Evolutionary conservation across 1,140 invertebrate genomes (phyloP), one percentile per base, ranked within the genome.

Genomic region (Drosophila eugracilis): DNA sequence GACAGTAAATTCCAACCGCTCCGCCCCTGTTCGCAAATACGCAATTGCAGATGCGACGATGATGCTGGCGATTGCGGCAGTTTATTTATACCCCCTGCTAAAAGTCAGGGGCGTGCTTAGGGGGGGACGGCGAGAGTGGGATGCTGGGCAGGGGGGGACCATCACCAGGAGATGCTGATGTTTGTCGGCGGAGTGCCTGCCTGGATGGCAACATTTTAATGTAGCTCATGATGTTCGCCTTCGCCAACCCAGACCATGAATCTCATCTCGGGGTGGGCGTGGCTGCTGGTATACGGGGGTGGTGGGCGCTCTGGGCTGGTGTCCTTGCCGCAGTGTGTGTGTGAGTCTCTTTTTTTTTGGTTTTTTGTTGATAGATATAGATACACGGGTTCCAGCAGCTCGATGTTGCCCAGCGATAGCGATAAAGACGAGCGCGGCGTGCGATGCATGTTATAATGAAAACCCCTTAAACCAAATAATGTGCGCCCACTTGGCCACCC

Each of bases 361-460:
- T 66, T 66, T 70, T 58, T 32, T 39, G 24, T 47, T 53, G 67
- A 72, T 47, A 60, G 67, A 50, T 57, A 72, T 34, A 60, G 67
- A 44, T 47, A 72, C 52, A 57, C 39, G 34, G 44, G 42, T 17
- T 41, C 50, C 71, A 80, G 59, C 73, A 80, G 55, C 78, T 78
- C 77, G 81, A 86, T 88, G 78, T 69, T 88, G 78, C 80, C 85
- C 76, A 44, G 69, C n/a, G 52, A 72, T 75, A 70, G 73, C 50
- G 81, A 88, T 88, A 88, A 88, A 86, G 78, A 65, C 74, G 55
- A 75, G 70, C 70, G 78, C 45, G 63, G 63, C 78, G 83, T 88
- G 83, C 83, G 52, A 83, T 86, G 83, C 83, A 88, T 86, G 83
- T 88, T 86, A 86, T 86, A 86, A 86, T 86, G 83, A 86, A 86